These are phyloP conservation scores for Phymastichus coffea DNA, from an alignment of 1,140 invertebrate species.

Conservation along the genomic window DNA sequence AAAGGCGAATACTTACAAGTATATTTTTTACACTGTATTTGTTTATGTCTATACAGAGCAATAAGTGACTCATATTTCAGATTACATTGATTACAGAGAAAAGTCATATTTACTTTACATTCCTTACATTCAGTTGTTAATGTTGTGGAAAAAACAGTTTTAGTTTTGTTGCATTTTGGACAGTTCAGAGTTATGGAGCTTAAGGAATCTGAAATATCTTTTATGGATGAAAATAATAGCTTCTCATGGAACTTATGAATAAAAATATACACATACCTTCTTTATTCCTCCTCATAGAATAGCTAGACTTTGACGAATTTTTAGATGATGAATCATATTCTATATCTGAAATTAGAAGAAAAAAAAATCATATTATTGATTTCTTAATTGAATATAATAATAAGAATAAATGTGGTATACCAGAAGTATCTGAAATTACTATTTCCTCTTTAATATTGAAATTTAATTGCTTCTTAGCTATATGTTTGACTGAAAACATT, in stretches of 20 bases:
- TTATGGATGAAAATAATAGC: not conserved
- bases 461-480: no score
- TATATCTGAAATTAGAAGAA: not conserved
- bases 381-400: not conserved
- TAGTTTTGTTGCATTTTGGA: slow-evolving; percentile 9
- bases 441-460: no score
- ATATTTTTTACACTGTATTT: slow-evolving; percentile 5
- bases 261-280: not conserved
- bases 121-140: slow-evolving; percentile 9
- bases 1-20: not conserved
- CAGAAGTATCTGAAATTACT: no score
- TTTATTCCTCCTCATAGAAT: not conserved
- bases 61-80: not conserved
- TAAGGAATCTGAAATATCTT: not conserved
- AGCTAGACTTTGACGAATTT: not conserved
- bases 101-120: slow-evolving; percentile 16
- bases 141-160: slow-evolving; percentile 4
- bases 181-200: slow-evolving; percentile 13
- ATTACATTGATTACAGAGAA: slow-evolving; percentile 11
- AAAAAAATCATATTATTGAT: not conserved
- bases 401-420: no score
- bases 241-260: not conserved
- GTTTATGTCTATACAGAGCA: slow-evolving; percentile 15
- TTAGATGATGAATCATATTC: not conserved
- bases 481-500: no score